Percentiles rank a stretch among this genome's conserved stretches.
These are phyloP conservation scores for Menidia beryllina DNA, from an alignment of 2,113 vertebrate genomes.

Conservation along the genomic window DNA sequence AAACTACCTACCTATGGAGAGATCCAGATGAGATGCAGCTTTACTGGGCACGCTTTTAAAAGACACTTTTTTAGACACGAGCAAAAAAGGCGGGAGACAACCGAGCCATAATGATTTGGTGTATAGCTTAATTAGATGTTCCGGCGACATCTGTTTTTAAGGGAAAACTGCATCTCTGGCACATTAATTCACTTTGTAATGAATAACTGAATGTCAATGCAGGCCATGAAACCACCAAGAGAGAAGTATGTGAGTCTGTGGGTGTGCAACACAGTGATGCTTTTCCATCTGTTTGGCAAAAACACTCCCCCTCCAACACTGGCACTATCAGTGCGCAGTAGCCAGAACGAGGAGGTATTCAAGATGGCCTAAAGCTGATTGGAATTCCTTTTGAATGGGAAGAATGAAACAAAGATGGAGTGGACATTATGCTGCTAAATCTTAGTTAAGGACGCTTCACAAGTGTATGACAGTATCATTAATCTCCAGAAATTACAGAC, in stretches of 20 bases:
- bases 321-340: slow-evolving; percentile 58
- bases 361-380: slow-evolving; percentile 81
- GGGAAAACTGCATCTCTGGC: slow-evolving; percentile 76
- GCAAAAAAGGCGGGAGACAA: slow-evolving; percentile 58
- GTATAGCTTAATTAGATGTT: slow-evolving; percentile 78
- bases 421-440: slow-evolving; percentile 79
- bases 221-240: slow-evolving; percentile 76
- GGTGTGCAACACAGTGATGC: slow-evolving; percentile 76
- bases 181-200: slow-evolving; percentile 82
- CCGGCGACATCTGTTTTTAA: slow-evolving; percentile 79
- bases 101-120: slow-evolving; percentile 65
- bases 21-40: slow-evolving; percentile 42
- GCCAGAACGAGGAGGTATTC: slow-evolving; percentile 77
- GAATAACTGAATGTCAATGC: slow-evolving; percentile 78
- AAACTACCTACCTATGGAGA: slow-evolving; percentile 47
- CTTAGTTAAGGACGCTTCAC: slow-evolving; percentile 80
- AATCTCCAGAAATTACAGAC: slow-evolving; percentile 77
- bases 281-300: slow-evolving; percentile 83
- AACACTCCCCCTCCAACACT: slow-evolving; percentile 69
- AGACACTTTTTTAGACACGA: slow-evolving; percentile 16
- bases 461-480: slow-evolving; percentile 77
- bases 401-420: slow-evolving; percentile 78
- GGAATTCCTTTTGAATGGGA: slow-evolving; percentile 72
- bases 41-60: slow-evolving; percentile 8
- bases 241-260: slow-evolving; percentile 62